Base-by-base conservation (phyloP, 2,888 invertebrate genomes). In the Lypha dubia region DNA sequence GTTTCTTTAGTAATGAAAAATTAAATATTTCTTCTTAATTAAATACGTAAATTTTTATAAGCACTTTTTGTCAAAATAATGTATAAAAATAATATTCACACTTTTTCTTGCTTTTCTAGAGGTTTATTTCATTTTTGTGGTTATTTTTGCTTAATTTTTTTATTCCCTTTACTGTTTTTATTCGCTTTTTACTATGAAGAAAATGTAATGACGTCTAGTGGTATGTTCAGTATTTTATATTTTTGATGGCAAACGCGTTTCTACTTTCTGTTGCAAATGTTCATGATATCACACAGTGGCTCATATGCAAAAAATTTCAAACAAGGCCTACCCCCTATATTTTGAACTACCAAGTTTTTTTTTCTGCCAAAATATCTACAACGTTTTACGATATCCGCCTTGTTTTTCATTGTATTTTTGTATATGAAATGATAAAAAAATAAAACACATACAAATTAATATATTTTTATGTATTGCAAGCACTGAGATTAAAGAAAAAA, bases 31-130 rank as follows among this genome's bases (percentile, higher is more conserved):
- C 1, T 70, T 65, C 63, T 83, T 79, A 73, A 60, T 65, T 79
- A 83, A 85, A 84, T 71, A 84, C 76, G 81, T 77, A 80, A 35
- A 75, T 74, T 68, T 83, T 67, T 67, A 51, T 73, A 44, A 79
- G 53, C 79, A 81, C 80, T 86, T 81, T 86, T 86, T 83, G 73
- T 85, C 87, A 75, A 81, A 82, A 63, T 82, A 71, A 82, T 82
- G 22, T 76, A 76, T 81, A 76, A 65, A 77, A 73, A n/a, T n/a
- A 58, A 75, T 73, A 80, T 86, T 84, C 76, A 84, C 67, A 82
- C 44, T 82, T 81, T 77, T 79, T 44, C 68, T 63, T 56, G 68
- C 73, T 71, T 83, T 75, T 53, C 74, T 83, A 38, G 73, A 79
- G 70, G 11, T 73, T 74, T 82, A 71, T 67, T 67, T 75, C 71